These are phyloP conservation scores for Sebastes matsubarae DNA, from an alignment of 2,797 vertebrate genomes.

Conservation along the genomic window DNA sequence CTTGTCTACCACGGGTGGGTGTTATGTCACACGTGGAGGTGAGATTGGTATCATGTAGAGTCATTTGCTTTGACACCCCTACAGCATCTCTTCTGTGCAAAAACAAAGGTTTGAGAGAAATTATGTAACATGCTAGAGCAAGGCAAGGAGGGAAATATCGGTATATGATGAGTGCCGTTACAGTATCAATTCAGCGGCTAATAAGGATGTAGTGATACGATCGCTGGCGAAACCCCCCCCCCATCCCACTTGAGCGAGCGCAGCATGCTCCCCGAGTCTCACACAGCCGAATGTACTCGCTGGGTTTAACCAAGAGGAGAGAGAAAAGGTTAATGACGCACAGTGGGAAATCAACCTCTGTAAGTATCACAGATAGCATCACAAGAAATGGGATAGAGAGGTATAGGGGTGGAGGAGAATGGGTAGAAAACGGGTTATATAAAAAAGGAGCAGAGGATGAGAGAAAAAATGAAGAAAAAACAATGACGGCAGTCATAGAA, in stretches of 20 bases:
- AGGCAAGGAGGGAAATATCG: constrained; percentile 9
- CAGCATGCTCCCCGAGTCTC: constrained; percentile 43
- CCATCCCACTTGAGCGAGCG: constrained; percentile 51
- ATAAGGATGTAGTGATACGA: constrained; percentile 62
- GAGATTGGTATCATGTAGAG: constrained; percentile 33
- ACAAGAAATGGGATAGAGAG: constrained; percentile 35
- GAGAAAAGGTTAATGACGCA: constrained; percentile 81
- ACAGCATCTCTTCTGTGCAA: constrained; percentile 2
- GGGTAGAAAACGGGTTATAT: constrained; percentile 10
- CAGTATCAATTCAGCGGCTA: constrained; percentile 56
- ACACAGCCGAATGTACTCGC: constrained; percentile 43
- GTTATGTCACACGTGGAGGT: constrained; percentile 36
- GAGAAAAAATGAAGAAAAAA: background rate
- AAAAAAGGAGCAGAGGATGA: constrained; percentile 27
- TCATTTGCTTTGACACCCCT: constrained; percentile 40
- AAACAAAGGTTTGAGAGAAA: constrained; percentile 6
- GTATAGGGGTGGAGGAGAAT: constrained; percentile 3
- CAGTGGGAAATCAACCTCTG: constrained; percentile 80
- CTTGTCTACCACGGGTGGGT: constrained; percentile 23
- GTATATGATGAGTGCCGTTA: background rate
- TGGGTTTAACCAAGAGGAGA: constrained; percentile 62
- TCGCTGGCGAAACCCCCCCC: constrained; percentile 26
- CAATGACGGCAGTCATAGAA: constrained; percentile 19
- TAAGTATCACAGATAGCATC: constrained; percentile 51
- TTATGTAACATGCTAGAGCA: background rate